Percentiles rank a stretch among this genome's conserved stretches.
phyloP scores from a whole-genome alignment of 2,113 vertebrate species.

The Sebastes fasciatus region DNA sequence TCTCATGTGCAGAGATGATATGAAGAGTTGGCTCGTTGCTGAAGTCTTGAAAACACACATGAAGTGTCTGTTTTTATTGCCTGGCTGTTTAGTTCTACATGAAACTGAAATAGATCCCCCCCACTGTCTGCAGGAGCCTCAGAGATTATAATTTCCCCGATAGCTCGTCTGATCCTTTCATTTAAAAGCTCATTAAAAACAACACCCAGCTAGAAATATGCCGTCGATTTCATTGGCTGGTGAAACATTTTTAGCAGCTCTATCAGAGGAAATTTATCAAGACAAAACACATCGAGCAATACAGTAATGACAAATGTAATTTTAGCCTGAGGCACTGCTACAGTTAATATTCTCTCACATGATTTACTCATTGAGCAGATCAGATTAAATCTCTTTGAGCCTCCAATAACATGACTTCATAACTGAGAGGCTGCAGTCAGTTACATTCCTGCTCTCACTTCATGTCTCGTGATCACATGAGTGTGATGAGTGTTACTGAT shows the following conservation, averaged over 20 bases:
- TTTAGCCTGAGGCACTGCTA: slow-evolving; percentile 19
- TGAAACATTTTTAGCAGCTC: slow-evolving; percentile 17
- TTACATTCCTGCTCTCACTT: slow-evolving; percentile 28
- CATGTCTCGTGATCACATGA: slow-evolving; percentile 37
- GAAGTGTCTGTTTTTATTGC: slow-evolving; percentile 8
- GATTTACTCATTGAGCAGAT: slow-evolving; percentile 34
- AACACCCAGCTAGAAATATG: slow-evolving; percentile 5
- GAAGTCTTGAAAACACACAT: slow-evolving; percentile 10
- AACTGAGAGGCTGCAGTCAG: slow-evolving; percentile 28
- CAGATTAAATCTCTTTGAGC: slow-evolving; percentile 48
- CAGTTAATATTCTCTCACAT: slow-evolving; percentile 45
- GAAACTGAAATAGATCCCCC: slow-evolving; percentile 40
- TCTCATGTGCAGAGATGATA: slow-evolving; percentile 49
- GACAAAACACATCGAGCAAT: slow-evolving; percentile 19
- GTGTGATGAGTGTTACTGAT: slow-evolving; percentile 22
- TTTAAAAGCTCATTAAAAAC: slow-evolving; percentile 38
- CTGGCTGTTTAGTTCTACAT: background rate
- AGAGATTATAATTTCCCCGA: slow-evolving; percentile 45
- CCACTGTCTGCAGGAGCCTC: slow-evolving; percentile 1
- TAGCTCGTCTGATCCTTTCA: slow-evolving; percentile 51
- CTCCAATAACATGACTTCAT: slow-evolving; percentile 35
- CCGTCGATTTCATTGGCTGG: background rate
- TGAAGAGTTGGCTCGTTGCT: slow-evolving; percentile 11
- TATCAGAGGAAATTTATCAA: slow-evolving; percentile 17
- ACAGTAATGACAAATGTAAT: slow-evolving; percentile 23